phyloP scores from a whole-genome alignment of 2,113 vertebrate genomes.

The Leptodactylus fuscus region DNA sequence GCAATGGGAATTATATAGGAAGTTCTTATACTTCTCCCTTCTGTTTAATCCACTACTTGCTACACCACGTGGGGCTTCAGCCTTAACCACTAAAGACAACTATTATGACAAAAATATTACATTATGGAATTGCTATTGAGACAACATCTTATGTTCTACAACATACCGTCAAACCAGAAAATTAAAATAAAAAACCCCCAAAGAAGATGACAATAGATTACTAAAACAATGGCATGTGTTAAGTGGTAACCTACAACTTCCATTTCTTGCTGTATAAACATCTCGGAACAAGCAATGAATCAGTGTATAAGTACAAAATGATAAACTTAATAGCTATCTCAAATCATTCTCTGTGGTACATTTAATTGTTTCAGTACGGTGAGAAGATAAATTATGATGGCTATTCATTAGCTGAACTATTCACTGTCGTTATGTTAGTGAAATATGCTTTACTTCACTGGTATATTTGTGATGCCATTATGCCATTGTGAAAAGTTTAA shows the following conservation, averaged over 20 bases:
- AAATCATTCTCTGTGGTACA: conserved; percentile 43
- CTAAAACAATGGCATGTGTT: neutral
- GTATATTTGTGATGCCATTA: conserved; percentile 19
- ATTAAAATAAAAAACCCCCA: too few species aligned
- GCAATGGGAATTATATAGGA: too few species aligned
- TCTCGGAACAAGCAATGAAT: conserved; percentile 30
- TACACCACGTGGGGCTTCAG: too few species aligned
- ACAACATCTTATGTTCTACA: neutral
- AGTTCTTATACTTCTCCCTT: too few species aligned
- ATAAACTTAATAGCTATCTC: conserved; percentile 48
- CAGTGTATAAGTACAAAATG: conserved; percentile 38
- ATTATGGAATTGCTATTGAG: too few species aligned
- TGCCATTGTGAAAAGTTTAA: conserved; percentile 43
- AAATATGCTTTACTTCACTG: conserved; percentile 40
- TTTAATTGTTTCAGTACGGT: conserved; percentile 40
- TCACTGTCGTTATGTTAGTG: conserved; percentile 40
- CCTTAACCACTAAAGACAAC: too few species aligned
- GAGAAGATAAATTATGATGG: conserved; percentile 48
- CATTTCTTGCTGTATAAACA: conserved; percentile 20
- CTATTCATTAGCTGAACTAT: conserved; percentile 45
- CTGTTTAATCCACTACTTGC: too few species aligned
- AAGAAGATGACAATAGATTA: neutral
- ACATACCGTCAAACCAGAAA: neutral
- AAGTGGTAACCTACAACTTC: neutral
- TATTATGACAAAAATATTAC: too few species aligned